These are phyloP conservation scores for Myiozetetes cayanensis DNA, from an alignment of 2,113 vertebrate genomes.

Conservation along the genomic window DNA sequence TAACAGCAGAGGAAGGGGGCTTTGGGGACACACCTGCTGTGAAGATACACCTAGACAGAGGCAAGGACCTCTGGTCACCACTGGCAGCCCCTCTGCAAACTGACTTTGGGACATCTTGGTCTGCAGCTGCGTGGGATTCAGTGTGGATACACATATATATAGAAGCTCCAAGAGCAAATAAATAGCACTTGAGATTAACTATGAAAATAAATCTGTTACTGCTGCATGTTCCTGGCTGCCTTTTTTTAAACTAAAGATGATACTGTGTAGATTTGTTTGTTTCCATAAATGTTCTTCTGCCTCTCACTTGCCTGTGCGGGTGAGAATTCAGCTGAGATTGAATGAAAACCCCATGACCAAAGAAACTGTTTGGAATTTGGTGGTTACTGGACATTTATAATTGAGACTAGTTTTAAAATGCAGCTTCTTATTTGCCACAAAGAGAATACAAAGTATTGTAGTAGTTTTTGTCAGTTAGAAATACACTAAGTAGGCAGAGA, in stretches of 20 bases:
- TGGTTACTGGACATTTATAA: neutral
- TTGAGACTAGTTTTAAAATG: neutral
- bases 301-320: neutral
- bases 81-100: neutral
- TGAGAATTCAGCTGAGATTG: neutral
- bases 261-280: neutral
- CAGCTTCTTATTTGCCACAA: neutral
- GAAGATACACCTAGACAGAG: neutral
- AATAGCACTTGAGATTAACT: neutral
- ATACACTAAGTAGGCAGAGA: neutral
- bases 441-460: neutral
- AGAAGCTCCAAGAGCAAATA: neutral
- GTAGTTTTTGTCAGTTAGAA: neutral
- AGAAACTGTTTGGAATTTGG: neutral
- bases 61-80: neutral
- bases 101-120: neutral
- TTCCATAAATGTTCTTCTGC: neutral
- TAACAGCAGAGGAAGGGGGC: neutral
- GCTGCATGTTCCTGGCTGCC: neutral
- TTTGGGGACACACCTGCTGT: neutral
- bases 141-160: too few relatives aligned
- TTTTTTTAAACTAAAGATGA: neutral
- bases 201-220: neutral
- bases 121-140: neutral
- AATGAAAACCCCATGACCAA: neutral